Evolutionary conservation across 1,140 invertebrate genomes (phyloP), one percentile per base, ranked within the genome.

Genomic region (Sycophila sp.): DNA sequence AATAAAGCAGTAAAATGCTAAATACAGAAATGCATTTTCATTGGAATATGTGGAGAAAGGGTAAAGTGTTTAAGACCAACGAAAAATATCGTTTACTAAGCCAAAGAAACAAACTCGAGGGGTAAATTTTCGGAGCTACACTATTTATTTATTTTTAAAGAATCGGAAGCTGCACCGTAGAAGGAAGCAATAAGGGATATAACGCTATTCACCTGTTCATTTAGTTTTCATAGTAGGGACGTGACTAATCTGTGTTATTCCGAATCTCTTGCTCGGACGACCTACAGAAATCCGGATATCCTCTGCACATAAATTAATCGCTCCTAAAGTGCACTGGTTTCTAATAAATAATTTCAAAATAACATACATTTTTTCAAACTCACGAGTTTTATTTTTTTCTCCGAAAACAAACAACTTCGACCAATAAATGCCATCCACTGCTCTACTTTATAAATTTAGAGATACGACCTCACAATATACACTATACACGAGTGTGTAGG

Each of bases 241-340:
- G 59, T 63, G 59, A 63, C 68, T 69, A 69, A 69, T 69, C 58
- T 63, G 59, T 56, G 47, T 63, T 63, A 63, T 45, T 69, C 19
- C 4, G 11, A 69, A 42, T 53, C 32, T 15, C 42, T 51, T 40
- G 58, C 22, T 45, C 19, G 26, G 26, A 40, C 34, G 24, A 53
- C 15, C 34, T 30, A 17, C 0, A 22, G 19, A 32, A 53, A 32
- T 62, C 34, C 40, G 36, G 49, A 62, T 26, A 51, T 60, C 45
- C 32, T 62, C n/a, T 13, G 24, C 24, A 34, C 68, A 63, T 56
- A 55, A 55, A 69, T 63, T 56, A 59, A 38, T 17, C 55, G 30
- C 10, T n/a, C 6, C 8, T 22, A 22, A 17, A 55, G 15, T 5
- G 7, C 10, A 13, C 24, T 19, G 6, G 30, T 65, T 40, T 30